Percentiles rank a stretch among this genome's conserved stretches.
These are phyloP conservation scores for Tychaedon coryphoeus DNA, from an alignment of 2,113 vertebrate species.

Conservation along the genomic window DNA sequence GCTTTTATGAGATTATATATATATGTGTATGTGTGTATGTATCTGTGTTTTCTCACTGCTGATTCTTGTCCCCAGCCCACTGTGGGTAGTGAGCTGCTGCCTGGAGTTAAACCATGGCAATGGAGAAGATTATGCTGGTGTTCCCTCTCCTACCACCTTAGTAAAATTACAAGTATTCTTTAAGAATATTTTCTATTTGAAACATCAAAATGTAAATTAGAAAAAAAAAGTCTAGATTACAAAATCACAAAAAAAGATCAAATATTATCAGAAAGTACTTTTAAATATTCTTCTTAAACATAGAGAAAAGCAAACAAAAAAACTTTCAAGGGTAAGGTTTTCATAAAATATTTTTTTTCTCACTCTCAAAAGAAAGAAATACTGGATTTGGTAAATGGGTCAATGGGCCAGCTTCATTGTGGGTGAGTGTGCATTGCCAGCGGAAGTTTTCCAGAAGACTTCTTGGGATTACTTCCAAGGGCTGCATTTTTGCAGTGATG, in stretches of 20 bases:
- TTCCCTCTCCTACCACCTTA: not conserved
- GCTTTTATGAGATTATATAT: not conserved
- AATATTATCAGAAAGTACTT: not conserved
- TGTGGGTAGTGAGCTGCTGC: not conserved
- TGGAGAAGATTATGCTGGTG: not conserved
- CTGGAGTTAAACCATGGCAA: fast-evolving
- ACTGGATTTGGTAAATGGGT: not conserved
- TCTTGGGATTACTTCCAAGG: not conserved
- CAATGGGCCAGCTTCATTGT: not conserved
- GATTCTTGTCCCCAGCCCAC: fast-evolving
- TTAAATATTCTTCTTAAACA: not conserved
- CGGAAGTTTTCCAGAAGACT: not conserved
- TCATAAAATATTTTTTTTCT: not conserved
- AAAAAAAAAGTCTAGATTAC: not conserved
- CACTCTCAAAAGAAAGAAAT: not conserved
- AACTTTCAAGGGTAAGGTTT: not conserved
- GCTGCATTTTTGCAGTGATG: not conserved
- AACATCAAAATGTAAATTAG: not conserved
- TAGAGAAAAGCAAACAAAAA: not conserved
- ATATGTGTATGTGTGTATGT: not conserved
- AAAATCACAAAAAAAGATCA: not conserved
- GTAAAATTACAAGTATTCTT: not conserved
- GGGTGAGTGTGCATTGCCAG: fast-evolving
- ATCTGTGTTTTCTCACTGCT: not conserved
- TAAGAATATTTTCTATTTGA: not conserved